A percentile compares a stretch with the other conserved stretches of the same genome.
phyloP scores from a whole-genome alignment of 2,113 vertebrate species.

The Anarhynchus alexandrinus region DNA sequence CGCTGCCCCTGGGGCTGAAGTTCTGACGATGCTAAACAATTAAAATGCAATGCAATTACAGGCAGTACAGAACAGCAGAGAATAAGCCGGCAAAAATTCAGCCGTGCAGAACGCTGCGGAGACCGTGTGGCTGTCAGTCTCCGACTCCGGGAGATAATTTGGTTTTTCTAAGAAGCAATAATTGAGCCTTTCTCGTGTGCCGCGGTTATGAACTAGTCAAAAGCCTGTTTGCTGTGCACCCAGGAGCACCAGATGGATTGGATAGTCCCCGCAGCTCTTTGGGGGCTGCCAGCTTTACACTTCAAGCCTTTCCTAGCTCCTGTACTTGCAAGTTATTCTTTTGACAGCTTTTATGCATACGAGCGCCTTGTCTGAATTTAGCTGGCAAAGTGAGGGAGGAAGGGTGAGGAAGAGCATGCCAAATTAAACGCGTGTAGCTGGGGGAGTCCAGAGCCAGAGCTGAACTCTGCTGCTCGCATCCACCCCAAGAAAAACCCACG shows the following conservation, averaged over 20 bases:
- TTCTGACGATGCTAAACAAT: conserved; percentile 35
- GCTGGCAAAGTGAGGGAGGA: neutral
- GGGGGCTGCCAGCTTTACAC: neutral
- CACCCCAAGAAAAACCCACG: neutral
- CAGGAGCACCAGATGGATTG: neutral
- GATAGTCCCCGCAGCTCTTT: neutral
- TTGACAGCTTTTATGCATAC: neutral
- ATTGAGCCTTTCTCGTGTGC: conserved; percentile 6
- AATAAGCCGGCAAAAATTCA: conserved; percentile 12
- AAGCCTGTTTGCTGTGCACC: neutral
- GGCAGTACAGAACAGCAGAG: neutral
- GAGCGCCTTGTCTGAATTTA: neutral
- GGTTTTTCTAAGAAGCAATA: conserved; percentile 20
- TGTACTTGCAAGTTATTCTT: neutral
- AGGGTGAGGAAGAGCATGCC: neutral
- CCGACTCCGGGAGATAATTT: conserved; percentile 25
- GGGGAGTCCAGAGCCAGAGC: neutral
- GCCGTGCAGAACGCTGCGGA: neutral
- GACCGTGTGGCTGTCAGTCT: conserved; percentile 21
- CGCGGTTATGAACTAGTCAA: neutral
- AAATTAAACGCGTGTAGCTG: accelerated
- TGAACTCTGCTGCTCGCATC: neutral
- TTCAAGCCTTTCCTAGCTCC: neutral
- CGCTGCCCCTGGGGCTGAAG: neutral
- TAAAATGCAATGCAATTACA: conserved; percentile 54